Evolutionary conservation across 2,113 vertebrate species (phyloP), one percentile per base, ranked within the genome.

Genomic region (Actenoides hombroni): DNA sequence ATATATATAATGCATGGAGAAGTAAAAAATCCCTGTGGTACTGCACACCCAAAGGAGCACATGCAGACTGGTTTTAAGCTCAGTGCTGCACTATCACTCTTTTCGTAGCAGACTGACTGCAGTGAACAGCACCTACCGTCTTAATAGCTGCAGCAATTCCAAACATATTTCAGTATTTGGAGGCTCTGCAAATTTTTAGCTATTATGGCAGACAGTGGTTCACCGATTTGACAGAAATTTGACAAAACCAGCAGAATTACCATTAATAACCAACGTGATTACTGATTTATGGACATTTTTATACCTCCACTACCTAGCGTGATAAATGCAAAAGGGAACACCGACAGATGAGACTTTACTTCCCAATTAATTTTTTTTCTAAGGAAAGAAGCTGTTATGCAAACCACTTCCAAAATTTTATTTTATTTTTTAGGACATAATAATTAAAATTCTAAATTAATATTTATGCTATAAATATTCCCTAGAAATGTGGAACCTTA

Each of bases 141-240:
- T 49, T 80, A 56, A 48, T 6, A 78, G 37, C 42, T 69, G 44
- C 91, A 96, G 88, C 69, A 83, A 90, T 90, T 97, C 69, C 92
- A 96, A 96, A 92, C 24, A 42, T 70, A 92, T 92, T 97, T 93
- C 46, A 93, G 79, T 93, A 96, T 93, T 93, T 96, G 87, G 67
- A 94, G 86, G 80, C 53, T 96, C 90, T 94, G 75, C 51, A 97
- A 86, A 95, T 80, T 95, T 97, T 96, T 93, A 94, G 86, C 93
- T 95, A 44, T 91, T 88, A 67, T 54, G 25, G 57, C 54, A 97
- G 93, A 93, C 73, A 53, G 21, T 28, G 51, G 51, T 53, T 53
- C 21, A 96, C 54, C 77, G 70, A 94, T 94, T 94, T 89, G 85
- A 95, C 57, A 93, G 86, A 95, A 96, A 95, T 46, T 88, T 68